A percentile compares a stretch with the other conserved stretches of the same genome.
These are phyloP conservation scores for Linnaemya vulpina DNA, from an alignment of 2,888 invertebrate species.

Conservation along the genomic window DNA sequence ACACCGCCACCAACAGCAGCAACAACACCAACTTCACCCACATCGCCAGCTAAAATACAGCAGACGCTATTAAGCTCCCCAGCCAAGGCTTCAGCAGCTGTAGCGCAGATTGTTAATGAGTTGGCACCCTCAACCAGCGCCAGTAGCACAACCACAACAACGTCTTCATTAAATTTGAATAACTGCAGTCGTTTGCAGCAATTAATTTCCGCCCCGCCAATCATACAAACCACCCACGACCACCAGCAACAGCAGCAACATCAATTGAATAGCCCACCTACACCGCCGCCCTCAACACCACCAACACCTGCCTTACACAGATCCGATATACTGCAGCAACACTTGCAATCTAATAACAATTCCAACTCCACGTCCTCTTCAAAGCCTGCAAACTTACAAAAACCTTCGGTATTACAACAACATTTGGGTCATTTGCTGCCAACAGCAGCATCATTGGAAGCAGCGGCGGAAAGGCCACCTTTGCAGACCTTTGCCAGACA, in stretches of 20 bases:
- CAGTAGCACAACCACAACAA: conserved; percentile 40
- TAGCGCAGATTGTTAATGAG: conserved; percentile 40
- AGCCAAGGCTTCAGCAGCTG: conserved; percentile 70
- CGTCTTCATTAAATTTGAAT: conserved; percentile 48
- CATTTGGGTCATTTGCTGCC: conserved; percentile 81
- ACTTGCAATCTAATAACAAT: conserved; percentile 48
- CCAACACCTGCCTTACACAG: conserved; percentile 64
- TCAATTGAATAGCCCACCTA: conserved; percentile 72
- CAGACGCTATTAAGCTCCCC: conserved; percentile 51
- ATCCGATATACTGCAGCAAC: conserved; percentile 65
- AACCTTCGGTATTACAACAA: conserved; percentile 80
- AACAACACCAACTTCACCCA: conserved; percentile 72
- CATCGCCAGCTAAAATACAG: conserved; percentile 70
- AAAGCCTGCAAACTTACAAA: conserved; percentile 27
- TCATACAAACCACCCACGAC: conserved; percentile 70
- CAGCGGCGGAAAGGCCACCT: conserved; percentile 50
- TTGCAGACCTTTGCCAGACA: conserved; percentile 77
- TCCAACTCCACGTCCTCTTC: conserved; percentile 23
- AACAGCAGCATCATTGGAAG: not conserved
- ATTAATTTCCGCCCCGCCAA: conserved; percentile 80
- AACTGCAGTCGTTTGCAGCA: conserved; percentile 81
- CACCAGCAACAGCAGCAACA: conserved; percentile 64
- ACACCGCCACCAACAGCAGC: conserved; percentile 74
- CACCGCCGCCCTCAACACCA: conserved; percentile 71
- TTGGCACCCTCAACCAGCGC: conserved; percentile 36